Base-by-base conservation (phyloP, 2,888 invertebrate genomes). In the Entomobrya proxima region DNA sequence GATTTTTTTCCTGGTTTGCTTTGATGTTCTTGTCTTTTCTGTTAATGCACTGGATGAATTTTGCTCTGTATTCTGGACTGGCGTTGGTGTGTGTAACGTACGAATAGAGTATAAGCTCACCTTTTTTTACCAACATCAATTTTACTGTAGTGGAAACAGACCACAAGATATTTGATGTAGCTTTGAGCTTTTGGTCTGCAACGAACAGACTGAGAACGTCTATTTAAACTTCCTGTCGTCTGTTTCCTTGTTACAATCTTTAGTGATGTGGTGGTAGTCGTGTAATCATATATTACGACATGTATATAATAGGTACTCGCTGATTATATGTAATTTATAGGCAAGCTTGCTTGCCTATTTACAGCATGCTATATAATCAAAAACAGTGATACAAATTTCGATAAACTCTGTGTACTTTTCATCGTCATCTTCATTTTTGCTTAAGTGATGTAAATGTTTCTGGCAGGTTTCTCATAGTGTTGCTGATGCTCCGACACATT, bases 1-100 rank as follows among this genome's bases (percentile, higher is more conserved):
- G 30, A 11, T 37, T 72, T 55, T 69, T 80, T n/a, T n/a, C n/a
- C n/a, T n/a, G n/a, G 52, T 80, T 55, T 80, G 37, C 58, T 80
- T 58, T 52, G 13, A 30, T 78, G 47, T 21, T 78, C 15, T 24
- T 76, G n/a, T 40, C 44, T 67, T 27, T 67, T 21, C 18, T 1
- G 13, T 18, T 37, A 18, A 67, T 44, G 18, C 44, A 40, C 27
- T 69, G 15, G 44, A 47, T 72, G 47, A 4, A 3, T 58, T 35
- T 24, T 55, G 44, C 32, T 69, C 69, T 44, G 27, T 18, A n/a
- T n/a, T n/a, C n/a, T n/a, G n/a, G n/a, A n/a, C n/a, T n/a, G n/a
- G n/a, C n/a, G n/a, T n/a, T n/a, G n/a, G n/a, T n/a, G n/a, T n/a
- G n/a, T n/a, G n/a, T 69, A 2, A 24, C 18, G 27, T 55, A 44